These are phyloP conservation scores for Eleutherodactylus coqui DNA, from an alignment of 2,797 vertebrate species.

Conservation along the genomic window DNA sequence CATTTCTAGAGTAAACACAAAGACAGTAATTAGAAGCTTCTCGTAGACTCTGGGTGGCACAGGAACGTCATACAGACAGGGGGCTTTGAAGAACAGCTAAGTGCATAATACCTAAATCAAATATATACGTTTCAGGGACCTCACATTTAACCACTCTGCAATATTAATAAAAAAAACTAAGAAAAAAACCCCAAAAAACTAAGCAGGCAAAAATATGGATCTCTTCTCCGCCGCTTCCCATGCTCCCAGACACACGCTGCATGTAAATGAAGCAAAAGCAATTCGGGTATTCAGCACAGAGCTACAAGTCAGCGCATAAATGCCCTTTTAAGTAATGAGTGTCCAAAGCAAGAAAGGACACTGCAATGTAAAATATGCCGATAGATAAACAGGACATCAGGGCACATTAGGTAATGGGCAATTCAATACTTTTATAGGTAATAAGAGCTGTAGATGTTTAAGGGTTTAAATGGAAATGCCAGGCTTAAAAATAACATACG, in stretches of 20 bases:
- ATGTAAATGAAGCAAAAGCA: constrained; percentile 50
- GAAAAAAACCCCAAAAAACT: background rate
- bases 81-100: background rate
- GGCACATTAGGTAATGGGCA: constrained; percentile 27
- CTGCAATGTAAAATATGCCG: background rate
- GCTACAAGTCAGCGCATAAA: constrained; percentile 45
- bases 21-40: background rate
- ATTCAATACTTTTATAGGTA: constrained; percentile 41
- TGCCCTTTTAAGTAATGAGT: constrained; percentile 51
- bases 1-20: background rate
- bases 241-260: constrained; percentile 19
- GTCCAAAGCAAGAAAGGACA: constrained; percentile 10
- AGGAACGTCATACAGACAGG: constrained; percentile 13
- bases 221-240: constrained; percentile 31
- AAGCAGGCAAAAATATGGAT: background rate
- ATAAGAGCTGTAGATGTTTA: constrained; percentile 5
- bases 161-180: background rate
- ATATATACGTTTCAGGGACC: background rate
- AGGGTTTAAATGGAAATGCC: constrained; percentile 38
- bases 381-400: constrained; percentile 36
- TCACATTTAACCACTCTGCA: background rate
- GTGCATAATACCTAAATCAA: background rate
- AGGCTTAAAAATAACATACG: background rate
- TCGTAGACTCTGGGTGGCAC: background rate
- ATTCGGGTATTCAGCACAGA: constrained; percentile 21